phyloP scores from a whole-genome alignment of 1,140 invertebrate genomes.

The Hydropsyche tenuis region DNA sequence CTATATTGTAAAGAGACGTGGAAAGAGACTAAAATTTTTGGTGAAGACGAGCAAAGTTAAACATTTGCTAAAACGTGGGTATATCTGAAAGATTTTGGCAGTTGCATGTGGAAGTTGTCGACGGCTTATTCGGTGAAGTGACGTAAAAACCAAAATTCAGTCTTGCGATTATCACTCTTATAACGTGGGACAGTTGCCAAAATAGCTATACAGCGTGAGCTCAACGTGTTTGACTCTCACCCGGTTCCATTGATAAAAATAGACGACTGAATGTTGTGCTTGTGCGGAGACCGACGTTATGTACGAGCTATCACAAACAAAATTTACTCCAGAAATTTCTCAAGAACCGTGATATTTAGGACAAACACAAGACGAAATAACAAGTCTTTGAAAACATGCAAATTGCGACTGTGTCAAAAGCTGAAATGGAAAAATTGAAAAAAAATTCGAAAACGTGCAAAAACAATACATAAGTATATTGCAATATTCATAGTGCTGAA shows the following conservation, averaged over 20 bases:
- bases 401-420: neutral
- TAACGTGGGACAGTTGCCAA: neutral
- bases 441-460: too few species aligned
- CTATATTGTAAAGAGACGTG: too few species aligned
- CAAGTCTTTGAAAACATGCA: too few species aligned
- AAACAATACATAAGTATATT: neutral
- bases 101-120: neutral
- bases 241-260: neutral
- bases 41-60: slow-evolving; percentile 27
- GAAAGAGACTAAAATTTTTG: slow-evolving; percentile 40
- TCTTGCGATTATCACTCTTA: neutral
- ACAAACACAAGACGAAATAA: too few species aligned
- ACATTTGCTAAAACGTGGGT: slow-evolving; percentile 21
- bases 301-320: too few species aligned
- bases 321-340: too few species aligned
- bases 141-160: neutral
- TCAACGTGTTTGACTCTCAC: neutral
- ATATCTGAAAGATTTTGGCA: slow-evolving; percentile 33
- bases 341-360: too few species aligned
- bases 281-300: too few species aligned
- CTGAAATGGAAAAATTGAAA: too few species aligned
- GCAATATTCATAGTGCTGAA: neutral
- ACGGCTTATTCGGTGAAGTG: neutral
- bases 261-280: neutral
- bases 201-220: neutral